phyloP scores from a whole-genome alignment of 2,113 vertebrate species.

The Verasper variegatus region DNA sequence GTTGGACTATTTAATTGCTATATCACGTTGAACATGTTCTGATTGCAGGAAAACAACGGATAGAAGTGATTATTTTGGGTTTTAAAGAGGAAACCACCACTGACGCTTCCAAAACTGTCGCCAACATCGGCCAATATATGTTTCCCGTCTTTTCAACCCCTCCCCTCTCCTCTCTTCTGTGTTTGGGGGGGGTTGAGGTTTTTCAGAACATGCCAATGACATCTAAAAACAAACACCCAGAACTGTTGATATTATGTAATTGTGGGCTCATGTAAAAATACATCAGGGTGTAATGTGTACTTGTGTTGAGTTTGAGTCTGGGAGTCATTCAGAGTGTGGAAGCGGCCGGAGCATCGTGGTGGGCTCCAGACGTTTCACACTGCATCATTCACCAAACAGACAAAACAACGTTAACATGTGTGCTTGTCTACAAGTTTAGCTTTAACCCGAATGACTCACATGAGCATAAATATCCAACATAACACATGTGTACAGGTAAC shows the following conservation, averaged over 20 bases:
- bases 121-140: slow-evolving; percentile 39
- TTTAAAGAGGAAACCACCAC: slow-evolving; percentile 60
- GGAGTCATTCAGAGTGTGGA: slow-evolving; percentile 11
- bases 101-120: slow-evolving; percentile 43
- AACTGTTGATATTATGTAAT: slow-evolving; percentile 36
- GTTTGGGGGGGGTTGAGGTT: slow-evolving; percentile 26
- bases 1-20: neutral
- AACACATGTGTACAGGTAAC: neutral
- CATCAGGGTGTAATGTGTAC: slow-evolving; percentile 24
- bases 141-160: slow-evolving; percentile 1
- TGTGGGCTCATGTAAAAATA: slow-evolving; percentile 39
- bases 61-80: slow-evolving; percentile 45
- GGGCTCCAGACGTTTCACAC: neutral
- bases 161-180: neutral
- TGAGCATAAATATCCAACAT: too few species aligned
- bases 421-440: too few species aligned
- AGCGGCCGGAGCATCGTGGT: neutral
- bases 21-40: slow-evolving; percentile 22
- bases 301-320: neutral
- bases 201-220: slow-evolving; percentile 27
- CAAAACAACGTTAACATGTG: too few species aligned
- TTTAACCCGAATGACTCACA: too few species aligned
- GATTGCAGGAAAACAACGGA: slow-evolving; percentile 7
- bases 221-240: slow-evolving; percentile 34
- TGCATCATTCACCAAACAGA: too few species aligned